phyloP scores from a whole-genome alignment of 2,113 vertebrate species.

The Nibea albiflora region DNA sequence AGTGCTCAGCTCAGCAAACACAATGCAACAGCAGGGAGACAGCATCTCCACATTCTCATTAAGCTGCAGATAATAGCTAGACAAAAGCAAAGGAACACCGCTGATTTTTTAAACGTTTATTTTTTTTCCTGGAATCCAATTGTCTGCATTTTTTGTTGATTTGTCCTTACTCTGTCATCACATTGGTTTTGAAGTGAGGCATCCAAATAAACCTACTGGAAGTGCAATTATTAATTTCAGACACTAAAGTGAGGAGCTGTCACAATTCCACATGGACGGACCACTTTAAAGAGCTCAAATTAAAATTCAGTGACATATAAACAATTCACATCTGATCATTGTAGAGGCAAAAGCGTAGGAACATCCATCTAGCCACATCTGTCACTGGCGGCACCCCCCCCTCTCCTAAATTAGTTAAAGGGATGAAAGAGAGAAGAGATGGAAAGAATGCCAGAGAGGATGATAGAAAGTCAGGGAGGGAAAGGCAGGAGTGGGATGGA shows the following conservation, averaged over 20 bases:
- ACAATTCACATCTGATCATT: conserved; percentile 54
- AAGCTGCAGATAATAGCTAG: conserved; percentile 58
- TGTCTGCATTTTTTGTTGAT: conserved; percentile 18
- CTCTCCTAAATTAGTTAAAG: conserved; percentile 46
- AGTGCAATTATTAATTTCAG: conserved; percentile 15
- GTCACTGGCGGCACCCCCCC: not conserved
- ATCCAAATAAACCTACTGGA: conserved; percentile 13
- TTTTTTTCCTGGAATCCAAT: conserved; percentile 10
- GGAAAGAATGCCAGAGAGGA: conserved; percentile 48
- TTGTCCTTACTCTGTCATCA: conserved; percentile 28
- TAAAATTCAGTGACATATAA: conserved; percentile 51
- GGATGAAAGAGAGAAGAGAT: conserved; percentile 50
- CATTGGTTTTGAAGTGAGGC: conserved; percentile 34
- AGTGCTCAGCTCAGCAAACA: conserved; percentile 69
- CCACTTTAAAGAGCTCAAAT: conserved; percentile 53
- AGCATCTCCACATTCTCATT: conserved; percentile 63
- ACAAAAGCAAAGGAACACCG: conserved; percentile 44
- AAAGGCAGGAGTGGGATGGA: conserved; percentile 23
- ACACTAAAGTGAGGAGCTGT: conserved; percentile 1
- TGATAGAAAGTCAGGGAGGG: conserved; percentile 24
- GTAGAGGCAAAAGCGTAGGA: conserved; percentile 17
- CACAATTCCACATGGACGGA: conserved; percentile 20
- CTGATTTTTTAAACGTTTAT: not conserved
- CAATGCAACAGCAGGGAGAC: conserved; percentile 68
- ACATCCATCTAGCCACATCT: conserved; percentile 47